These are phyloP conservation scores for Ochotona curzoniae DNA, from an alignment of 2,113 vertebrate species.

Conservation along the genomic window DNA sequence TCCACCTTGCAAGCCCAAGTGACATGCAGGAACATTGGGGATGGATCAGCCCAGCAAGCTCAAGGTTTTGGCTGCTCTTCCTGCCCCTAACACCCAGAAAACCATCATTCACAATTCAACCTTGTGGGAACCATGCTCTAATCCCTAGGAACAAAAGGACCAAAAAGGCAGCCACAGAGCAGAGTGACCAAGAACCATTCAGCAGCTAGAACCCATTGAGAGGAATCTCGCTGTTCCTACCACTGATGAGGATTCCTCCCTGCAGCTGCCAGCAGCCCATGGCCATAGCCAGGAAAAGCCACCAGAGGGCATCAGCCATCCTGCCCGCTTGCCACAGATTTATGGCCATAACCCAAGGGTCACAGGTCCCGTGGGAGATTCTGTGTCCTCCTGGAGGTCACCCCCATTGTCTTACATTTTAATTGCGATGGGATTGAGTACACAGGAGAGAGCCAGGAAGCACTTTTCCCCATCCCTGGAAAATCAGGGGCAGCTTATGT, in stretches of 20 bases:
- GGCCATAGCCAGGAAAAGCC: not conserved
- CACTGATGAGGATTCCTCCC: not conserved
- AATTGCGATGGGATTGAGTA: slow-evolving; percentile 27
- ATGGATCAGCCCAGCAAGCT: not conserved
- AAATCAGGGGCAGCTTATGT: not conserved
- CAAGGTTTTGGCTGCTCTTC: not conserved
- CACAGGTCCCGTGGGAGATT: not conserved
- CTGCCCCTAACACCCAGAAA: slow-evolving; percentile 17
- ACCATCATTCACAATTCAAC: not conserved
- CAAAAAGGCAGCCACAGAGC: not conserved
- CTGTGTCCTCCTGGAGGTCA: not conserved
- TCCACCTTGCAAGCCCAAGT: not conserved
- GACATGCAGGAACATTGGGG: not conserved
- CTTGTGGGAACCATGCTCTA: not conserved
- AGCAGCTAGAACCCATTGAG: not conserved
- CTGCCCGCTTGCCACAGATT: not conserved
- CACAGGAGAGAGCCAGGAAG: not conserved
- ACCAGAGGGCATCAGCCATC: not conserved
- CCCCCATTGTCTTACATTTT: slow-evolving; percentile 25
- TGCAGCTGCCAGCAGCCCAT: not conserved
- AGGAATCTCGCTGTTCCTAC: not conserved
- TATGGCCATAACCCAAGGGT: not conserved
- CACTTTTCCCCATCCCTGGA: not conserved
- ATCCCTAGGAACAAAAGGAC: not conserved
- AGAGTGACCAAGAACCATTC: not conserved